Percentiles rank a stretch among this genome's conserved stretches.
phyloP scores from a whole-genome alignment of 2,888 invertebrate species.

The Cataglyphis cursor region DNA sequence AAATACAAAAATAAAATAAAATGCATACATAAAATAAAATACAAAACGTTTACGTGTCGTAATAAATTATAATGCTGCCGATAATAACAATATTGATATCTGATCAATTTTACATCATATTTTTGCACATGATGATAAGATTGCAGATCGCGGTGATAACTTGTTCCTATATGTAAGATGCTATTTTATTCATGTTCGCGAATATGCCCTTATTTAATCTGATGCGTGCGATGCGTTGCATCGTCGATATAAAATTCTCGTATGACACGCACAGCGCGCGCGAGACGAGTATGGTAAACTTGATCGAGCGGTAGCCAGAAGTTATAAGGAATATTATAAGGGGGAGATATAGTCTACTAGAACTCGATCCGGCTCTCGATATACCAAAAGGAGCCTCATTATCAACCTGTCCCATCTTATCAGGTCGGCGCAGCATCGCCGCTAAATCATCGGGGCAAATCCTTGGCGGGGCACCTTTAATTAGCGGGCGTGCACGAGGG shows the following conservation, averaged over 20 bases:
- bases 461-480: conserved; percentile 82
- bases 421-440: conserved; percentile 75
- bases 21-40: too few relatives aligned
- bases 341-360: conserved; percentile 54
- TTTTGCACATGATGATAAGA: not conserved
- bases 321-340: conserved; percentile 61
- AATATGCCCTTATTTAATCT: conserved; percentile 19
- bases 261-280: conserved; percentile 15
- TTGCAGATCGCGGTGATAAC: not conserved
- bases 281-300: conserved; percentile 28
- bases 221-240: not conserved
- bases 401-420: conserved; percentile 82
- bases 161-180: not conserved
- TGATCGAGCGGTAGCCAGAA: conserved; percentile 55
- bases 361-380: conserved; percentile 71
- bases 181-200: not conserved
- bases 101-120: not conserved
- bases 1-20: conserved; percentile 14
- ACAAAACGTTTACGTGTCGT: not conserved
- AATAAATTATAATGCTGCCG: not conserved
- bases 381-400: conserved; percentile 73
- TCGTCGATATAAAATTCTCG: conserved; percentile 27
- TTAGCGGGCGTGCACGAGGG: conserved; percentile 78
- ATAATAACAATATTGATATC: not conserved
- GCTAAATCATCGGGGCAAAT: conserved; percentile 81